Conservation (phyloP, 2,888 invertebrate genomes). For the Patella depressa region DNA sequence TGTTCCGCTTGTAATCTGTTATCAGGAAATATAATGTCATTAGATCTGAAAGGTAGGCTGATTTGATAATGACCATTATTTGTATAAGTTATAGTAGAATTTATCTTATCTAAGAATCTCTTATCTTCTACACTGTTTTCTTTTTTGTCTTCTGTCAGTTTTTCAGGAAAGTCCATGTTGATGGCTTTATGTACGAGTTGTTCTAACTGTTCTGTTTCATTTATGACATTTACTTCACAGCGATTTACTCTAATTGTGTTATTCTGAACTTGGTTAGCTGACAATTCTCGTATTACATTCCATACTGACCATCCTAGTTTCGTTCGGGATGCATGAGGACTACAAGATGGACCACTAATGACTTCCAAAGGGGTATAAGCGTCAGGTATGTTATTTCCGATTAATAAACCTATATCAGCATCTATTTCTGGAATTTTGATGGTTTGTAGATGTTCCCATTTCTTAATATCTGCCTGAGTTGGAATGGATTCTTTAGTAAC, state of each 20-base stretch:
- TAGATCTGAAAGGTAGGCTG: neutral
- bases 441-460: slow-evolving; percentile 21
- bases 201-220: neutral
- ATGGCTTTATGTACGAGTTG: neutral
- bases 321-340: slow-evolving; percentile 23
- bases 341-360: slow-evolving; percentile 12
- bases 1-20: neutral
- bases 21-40: neutral
- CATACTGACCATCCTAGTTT: slow-evolving; percentile 6
- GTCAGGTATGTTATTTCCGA: slow-evolving; percentile 21
- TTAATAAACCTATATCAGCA: slow-evolving; percentile 20
- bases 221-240: neutral
- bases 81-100: neutral
- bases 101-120: neutral
- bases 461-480: slow-evolving; percentile 13
- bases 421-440: slow-evolving; percentile 13
- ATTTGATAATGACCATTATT: neutral
- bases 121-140: neutral
- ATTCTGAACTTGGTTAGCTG: neutral
- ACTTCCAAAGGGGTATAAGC: slow-evolving; percentile 20
- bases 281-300: neutral
- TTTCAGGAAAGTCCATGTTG: slow-evolving; percentile 14
- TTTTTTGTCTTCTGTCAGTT: neutral
- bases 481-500: slow-evolving; percentile 17
- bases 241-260: neutral